Percentiles rank a stretch among this genome's conserved stretches.
Conservation (phyloP, 2,797 vertebrate genomes). For the Bradypus variegatus region DNA sequence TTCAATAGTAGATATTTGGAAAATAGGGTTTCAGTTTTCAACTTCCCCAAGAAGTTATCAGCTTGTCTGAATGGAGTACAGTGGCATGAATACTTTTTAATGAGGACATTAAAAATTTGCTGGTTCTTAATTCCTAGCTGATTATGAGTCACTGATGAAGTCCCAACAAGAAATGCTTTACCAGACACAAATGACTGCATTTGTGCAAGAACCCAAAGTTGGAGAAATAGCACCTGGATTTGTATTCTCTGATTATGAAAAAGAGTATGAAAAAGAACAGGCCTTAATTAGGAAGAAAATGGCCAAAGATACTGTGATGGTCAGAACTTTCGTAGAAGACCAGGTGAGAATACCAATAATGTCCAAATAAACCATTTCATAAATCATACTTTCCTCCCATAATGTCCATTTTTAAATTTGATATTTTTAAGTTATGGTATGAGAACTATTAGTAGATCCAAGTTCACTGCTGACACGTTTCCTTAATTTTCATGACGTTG, state of each 20-base stretch:
- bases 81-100: background rate
- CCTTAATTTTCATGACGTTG: conserved; percentile 13
- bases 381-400: background rate
- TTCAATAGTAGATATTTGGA: background rate
- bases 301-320: conserved; percentile 85
- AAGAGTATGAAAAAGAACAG: conserved; percentile 89
- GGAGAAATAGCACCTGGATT: conserved; percentile 79
- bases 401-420: background rate
- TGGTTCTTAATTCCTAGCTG: conserved; percentile 77
- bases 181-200: conserved; percentile 82
- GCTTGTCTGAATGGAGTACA: background rate
- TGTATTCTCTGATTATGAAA: conserved; percentile 82
- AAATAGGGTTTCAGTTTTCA: conserved; percentile 16
- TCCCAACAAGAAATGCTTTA: conserved; percentile 83
- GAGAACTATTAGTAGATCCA: background rate
- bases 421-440: background rate
- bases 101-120: conserved; percentile 13
- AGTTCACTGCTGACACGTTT: background rate
- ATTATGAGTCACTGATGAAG: conserved; percentile 88
- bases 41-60: background rate
- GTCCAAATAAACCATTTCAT: background rate
- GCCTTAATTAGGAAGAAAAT: conserved; percentile 84
- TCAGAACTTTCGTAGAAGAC: conserved; percentile 85
- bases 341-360: conserved; percentile 76
- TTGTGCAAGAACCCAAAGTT: conserved; percentile 84